Evolutionary conservation across 2,113 vertebrate species (phyloP), one percentile per base, ranked within the genome.

Genomic region (Trematocara stigmaticum): DNA sequence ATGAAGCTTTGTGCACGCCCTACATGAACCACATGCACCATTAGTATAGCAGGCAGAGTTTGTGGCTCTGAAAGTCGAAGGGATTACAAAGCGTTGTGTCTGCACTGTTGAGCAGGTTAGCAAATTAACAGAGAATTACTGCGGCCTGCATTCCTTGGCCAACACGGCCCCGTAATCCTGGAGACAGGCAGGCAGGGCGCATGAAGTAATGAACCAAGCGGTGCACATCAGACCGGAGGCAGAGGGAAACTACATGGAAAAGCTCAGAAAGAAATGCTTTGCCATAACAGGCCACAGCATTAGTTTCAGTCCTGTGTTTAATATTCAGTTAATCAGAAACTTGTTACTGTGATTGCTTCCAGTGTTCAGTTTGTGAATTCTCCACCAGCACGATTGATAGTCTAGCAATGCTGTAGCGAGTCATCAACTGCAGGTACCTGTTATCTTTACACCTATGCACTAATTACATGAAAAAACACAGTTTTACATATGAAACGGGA

Each of bases 121-220:
- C 92, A 94, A 95, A 96, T 96, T 95, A 96, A 96, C 90, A 95
- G 91, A 90, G 94, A 96, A 96, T 96, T 96, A 96, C 94, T 85
- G 89, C 23, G 20, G 89, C 84, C 93, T 76, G 92, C 95, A 95
- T 96, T 96, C 94, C 93, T 95, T 84, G 83, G 86, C 84, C 84
- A 84, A 82, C 64, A 74, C 49, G 90, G 83, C 85, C 61, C 83
- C 57, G 83, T 95, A 93, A 95, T 93, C 92, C 93, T 91, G 88
- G 89, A 90, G 89, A 93, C 91, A 84, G 56, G 59, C 59, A 55
- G 71, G 85, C 80, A 90, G 88, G 80, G 84, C 13, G 7, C 83
- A 85, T 59, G 20, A 55, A 90, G 87, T 83, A 89, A 88, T 87
- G 78, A 87, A 71, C 29, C 76, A 76, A 87, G 59, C 11, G 61